phyloP scores from a whole-genome alignment of 2,797 vertebrate species.

The Hypotaenidia philippensis region DNA sequence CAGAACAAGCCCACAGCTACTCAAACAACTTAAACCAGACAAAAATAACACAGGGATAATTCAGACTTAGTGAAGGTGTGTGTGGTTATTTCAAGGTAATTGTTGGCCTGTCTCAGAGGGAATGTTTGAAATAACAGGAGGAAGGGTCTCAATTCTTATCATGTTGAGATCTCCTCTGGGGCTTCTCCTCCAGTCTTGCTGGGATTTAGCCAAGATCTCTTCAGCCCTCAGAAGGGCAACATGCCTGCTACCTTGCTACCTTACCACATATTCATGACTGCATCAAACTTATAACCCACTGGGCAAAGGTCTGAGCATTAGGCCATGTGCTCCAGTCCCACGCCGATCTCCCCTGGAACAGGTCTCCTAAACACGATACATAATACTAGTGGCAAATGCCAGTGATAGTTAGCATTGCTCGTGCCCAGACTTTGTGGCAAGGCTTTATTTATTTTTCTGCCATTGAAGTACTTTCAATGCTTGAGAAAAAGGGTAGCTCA shows the following conservation, averaged over 20 bases:
- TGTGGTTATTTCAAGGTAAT: background rate
- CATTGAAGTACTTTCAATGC: background rate
- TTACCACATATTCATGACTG: accelerated
- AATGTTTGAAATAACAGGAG: background rate
- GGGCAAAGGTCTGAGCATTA: background rate
- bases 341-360: background rate
- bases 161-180: background rate
- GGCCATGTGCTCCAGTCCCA: background rate
- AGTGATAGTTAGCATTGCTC: background rate
- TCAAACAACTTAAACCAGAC: background rate
- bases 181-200: background rate
- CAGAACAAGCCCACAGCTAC: background rate
- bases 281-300: background rate
- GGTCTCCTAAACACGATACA: background rate
- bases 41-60: background rate
- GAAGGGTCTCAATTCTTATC: background rate
- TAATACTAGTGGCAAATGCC: background rate
- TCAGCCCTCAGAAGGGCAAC: background rate
- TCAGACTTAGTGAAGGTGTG: background rate
- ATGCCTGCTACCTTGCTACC: background rate
- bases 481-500: background rate
- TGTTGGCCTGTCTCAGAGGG: background rate
- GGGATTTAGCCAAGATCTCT: background rate
- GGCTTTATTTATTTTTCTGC: background rate
- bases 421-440: background rate